Percentiles rank a stretch among this genome's conserved stretches.
These are phyloP conservation scores for Bolborhynchus lineola DNA, from an alignment of 2,113 vertebrate genomes.

Conservation along the genomic window DNA sequence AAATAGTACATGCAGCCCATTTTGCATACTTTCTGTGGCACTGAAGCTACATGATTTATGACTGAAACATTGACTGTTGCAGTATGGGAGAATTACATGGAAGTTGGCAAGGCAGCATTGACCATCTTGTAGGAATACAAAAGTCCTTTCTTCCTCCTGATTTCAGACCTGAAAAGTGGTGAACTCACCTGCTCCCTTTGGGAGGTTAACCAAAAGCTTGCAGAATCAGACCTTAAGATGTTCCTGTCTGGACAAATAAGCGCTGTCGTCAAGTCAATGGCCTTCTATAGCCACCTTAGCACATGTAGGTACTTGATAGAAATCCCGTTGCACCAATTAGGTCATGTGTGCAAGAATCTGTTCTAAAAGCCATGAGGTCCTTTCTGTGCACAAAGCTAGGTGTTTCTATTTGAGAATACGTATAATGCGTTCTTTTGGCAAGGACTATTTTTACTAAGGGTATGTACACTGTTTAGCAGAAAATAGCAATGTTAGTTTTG, in stretches of 20 bases:
- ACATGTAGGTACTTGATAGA: background rate
- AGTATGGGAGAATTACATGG: background rate
- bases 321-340: background rate
- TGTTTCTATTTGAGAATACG: background rate
- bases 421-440: background rate
- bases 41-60: slow-evolving; percentile 1
- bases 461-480: background rate
- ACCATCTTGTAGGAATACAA: background rate
- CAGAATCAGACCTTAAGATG: background rate
- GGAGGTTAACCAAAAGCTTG: background rate
- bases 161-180: background rate
- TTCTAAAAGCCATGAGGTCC: background rate
- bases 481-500: background rate
- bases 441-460: background rate
- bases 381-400: background rate
- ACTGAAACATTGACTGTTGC: background rate
- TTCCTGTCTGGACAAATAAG: background rate
- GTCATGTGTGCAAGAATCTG: background rate
- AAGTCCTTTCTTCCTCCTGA: slow-evolving; percentile 22
- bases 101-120: background rate
- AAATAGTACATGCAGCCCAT: background rate
- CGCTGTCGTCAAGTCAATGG: background rate
- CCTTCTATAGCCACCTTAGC: background rate
- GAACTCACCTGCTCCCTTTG: background rate
- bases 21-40: slow-evolving; percentile 31